phyloP scores from a whole-genome alignment of 2,797 vertebrate species.

The Pteropus rufus region DNA sequence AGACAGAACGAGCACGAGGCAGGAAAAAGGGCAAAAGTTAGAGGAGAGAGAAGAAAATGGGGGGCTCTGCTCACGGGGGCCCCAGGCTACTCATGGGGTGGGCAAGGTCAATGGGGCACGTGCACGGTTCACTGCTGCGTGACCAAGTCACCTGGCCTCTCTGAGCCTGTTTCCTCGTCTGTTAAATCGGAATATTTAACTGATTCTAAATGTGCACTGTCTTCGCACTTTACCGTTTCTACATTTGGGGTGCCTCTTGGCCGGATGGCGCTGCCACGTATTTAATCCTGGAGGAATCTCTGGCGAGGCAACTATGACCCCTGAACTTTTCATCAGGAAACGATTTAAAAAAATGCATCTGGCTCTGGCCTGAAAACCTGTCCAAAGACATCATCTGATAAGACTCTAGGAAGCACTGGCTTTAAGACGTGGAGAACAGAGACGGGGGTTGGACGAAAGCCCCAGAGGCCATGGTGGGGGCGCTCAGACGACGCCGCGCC shows the following conservation, averaged over 20 bases:
- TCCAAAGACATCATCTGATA: background rate
- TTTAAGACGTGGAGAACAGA: background rate
- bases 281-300: background rate
- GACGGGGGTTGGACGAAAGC: no score
- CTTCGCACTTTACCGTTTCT: background rate
- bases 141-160: background rate
- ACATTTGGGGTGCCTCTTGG: background rate
- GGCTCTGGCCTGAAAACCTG: background rate
- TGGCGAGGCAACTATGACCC: background rate
- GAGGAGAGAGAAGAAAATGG: background rate
- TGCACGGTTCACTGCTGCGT: no score
- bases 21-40: background rate
- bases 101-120: background rate
- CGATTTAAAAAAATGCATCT: background rate
- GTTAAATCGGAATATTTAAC: background rate
- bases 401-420: background rate
- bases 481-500: no score
- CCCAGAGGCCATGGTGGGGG: fast-evolving
- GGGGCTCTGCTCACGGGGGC: background rate
- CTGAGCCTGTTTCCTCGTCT: background rate
- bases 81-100: background rate
- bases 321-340: background rate
- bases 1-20: background rate
- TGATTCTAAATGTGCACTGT: background rate
- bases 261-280: background rate